Evolutionary conservation across 2,113 vertebrate species (phyloP), one percentile per base, ranked within the genome.

Genomic region (Platichthys flesus): DNA sequence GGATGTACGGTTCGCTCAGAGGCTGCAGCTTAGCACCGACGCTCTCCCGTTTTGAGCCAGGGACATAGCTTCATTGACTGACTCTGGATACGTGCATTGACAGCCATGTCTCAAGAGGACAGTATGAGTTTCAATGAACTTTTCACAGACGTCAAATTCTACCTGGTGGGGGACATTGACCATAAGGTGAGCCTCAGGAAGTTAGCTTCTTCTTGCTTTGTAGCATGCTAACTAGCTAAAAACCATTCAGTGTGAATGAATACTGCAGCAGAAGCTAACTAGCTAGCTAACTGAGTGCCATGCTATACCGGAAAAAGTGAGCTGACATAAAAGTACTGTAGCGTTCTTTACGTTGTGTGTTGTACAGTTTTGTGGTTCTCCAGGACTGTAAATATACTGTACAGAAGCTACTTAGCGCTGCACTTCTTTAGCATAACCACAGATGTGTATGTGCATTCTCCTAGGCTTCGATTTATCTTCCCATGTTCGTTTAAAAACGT

Each of bases 111-210:
- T 82, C 95, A 96, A 51, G 94, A 94, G 84, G 95, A 95, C 40
- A 89, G 92, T 61, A 93, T 93, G 89, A 96, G 96, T 73, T 95
- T 96, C 16, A 95, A 95, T 15, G 96, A 97, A 68, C 96, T 99
- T 90, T 99, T 99, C 82, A 96, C 96, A 93, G 97, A 98, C 82
- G 97, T 99, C 87, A 99, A 99, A 93, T 99, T 97, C 91, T 99
- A 97, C 94, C 94, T 95, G 84, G 97, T 98, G 79, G 97, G 97
- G 82, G 97, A 99, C 90, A 95, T 98, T 90, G 97, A 98, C 78
- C 96, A 95, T 72, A 95, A 97, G 97, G 97, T 98, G 93, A 92
- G 90, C 58, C 56, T 71, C 49, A 77, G 76, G 59, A 67, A 61
- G 72, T 83, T 89, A 91, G 88, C 90, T 76, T 77, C 31, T 62